phyloP scores from a whole-genome alignment of 1,140 invertebrate genomes.

The Vollenhovia emeryi region DNA sequence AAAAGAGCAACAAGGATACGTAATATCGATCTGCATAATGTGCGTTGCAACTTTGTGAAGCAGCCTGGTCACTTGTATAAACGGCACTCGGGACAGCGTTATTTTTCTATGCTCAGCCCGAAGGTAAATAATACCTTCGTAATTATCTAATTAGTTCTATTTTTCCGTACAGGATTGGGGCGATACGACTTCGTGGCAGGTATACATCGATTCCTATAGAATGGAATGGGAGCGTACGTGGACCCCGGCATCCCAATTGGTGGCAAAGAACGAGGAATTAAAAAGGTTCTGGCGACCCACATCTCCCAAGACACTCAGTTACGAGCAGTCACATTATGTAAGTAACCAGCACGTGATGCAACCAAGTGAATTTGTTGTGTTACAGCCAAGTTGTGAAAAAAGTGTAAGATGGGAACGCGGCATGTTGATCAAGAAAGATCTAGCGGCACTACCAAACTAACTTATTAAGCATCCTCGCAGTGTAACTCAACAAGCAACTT shows the following conservation, averaged over 20 bases:
- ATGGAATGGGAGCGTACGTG: constrained; percentile 90
- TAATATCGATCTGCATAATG: constrained; percentile 87
- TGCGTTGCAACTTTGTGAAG: constrained; percentile 91
- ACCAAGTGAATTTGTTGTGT: constrained; percentile 6
- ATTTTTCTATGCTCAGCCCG: constrained; percentile 91
- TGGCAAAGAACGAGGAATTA: constrained; percentile 75
- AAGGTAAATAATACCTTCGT: constrained; percentile 83
- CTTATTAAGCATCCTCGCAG: neutral
- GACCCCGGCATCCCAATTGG: constrained; percentile 86
- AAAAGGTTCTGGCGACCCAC: too few relatives aligned
- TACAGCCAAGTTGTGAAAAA: neutral
- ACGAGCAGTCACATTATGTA: constrained; percentile 30
- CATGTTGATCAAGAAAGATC: neutral
- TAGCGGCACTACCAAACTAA: neutral
- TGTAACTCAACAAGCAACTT: constrained; percentile 15
- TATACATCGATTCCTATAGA: constrained; percentile 88
- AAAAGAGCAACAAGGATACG: too few relatives aligned
- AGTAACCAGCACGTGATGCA: constrained; percentile 28
- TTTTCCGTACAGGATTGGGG: constrained; percentile 88
- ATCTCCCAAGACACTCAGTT: neutral
- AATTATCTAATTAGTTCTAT: constrained; percentile 9
- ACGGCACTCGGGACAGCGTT: constrained; percentile 87
- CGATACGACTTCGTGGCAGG: constrained; percentile 85
- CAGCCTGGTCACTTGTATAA: constrained; percentile 90
- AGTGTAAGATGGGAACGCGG: neutral